These are phyloP conservation scores for Alca torda DNA, from an alignment of 2,797 vertebrate genomes.

Conservation along the genomic window DNA sequence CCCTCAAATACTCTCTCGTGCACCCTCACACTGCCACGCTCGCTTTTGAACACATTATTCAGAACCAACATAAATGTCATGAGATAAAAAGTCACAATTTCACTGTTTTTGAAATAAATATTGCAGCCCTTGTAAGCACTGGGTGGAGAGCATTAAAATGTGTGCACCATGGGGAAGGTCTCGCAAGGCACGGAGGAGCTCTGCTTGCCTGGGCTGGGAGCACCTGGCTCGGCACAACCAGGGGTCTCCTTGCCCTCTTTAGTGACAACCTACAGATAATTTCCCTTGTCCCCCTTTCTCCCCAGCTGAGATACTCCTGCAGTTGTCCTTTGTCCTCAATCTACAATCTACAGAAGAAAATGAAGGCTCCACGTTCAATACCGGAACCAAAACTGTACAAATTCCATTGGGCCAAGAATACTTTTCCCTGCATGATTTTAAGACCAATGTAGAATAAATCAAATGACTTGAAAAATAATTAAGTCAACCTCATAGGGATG, in stretches of 20 bases:
- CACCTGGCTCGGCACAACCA: fast-evolving
- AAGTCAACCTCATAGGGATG: not conserved
- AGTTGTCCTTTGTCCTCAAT: not conserved
- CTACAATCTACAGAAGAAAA: not conserved
- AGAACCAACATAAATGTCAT: not conserved
- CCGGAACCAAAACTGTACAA: not conserved
- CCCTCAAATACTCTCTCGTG: not conserved
- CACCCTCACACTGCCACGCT: not conserved
- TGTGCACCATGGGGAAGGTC: fast-evolving
- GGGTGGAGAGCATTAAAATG: not conserved
- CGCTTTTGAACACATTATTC: not conserved
- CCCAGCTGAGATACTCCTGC: not conserved
- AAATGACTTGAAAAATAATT: not conserved
- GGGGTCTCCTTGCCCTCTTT: fast-evolving
- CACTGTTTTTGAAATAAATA: not conserved
- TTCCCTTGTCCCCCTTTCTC: not conserved
- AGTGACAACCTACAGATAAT: not conserved
- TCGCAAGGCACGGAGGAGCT: fast-evolving
- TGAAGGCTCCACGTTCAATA: not conserved
- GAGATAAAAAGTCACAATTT: not conserved
- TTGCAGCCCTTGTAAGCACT: not conserved
- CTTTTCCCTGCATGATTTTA: not conserved
- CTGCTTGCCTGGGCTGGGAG: not conserved
- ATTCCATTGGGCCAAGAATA: not conserved
- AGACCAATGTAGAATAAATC: not conserved